Conservation (phyloP, 2,113 vertebrate species). For the Fulmarus glacialis region DNA sequence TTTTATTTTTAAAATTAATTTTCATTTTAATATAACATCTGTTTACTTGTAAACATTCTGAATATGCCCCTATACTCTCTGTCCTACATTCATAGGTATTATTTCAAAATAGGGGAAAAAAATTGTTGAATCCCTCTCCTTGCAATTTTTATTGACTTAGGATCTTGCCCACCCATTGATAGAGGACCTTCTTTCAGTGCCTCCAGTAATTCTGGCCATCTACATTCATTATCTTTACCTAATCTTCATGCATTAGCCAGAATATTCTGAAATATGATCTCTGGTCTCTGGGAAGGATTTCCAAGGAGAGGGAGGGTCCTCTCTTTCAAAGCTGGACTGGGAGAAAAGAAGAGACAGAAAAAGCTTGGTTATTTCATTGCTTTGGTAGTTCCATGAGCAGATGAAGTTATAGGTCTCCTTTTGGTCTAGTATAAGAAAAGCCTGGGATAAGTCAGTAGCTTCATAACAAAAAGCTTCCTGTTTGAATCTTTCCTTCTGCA, state of each 20-base stretch:
- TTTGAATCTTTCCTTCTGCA: neutral
- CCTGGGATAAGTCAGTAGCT: fast-evolving
- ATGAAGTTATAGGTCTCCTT: neutral
- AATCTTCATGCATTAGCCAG: neutral
- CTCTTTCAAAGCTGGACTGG: neutral
- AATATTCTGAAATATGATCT: neutral
- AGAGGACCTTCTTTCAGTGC: neutral
- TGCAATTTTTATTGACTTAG: neutral
- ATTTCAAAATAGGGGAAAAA: neutral
- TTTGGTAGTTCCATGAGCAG: neutral
- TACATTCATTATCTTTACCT: neutral
- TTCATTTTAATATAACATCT: neutral
- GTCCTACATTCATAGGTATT: neutral
- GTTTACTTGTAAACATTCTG: neutral
- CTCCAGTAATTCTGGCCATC: neutral
- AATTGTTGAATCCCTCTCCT: neutral
- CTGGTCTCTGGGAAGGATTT: neutral
- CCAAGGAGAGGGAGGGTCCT: neutral
- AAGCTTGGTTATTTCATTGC: neutral
- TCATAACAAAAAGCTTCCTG: neutral
- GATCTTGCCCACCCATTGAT: neutral
- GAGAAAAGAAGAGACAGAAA: neutral
- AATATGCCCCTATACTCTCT: neutral
- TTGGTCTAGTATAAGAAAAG: neutral
- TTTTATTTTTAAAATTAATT: neutral